phyloP scores from a whole-genome alignment of 2,113 vertebrate species.

The Thalassarche chlororhynchos region DNA sequence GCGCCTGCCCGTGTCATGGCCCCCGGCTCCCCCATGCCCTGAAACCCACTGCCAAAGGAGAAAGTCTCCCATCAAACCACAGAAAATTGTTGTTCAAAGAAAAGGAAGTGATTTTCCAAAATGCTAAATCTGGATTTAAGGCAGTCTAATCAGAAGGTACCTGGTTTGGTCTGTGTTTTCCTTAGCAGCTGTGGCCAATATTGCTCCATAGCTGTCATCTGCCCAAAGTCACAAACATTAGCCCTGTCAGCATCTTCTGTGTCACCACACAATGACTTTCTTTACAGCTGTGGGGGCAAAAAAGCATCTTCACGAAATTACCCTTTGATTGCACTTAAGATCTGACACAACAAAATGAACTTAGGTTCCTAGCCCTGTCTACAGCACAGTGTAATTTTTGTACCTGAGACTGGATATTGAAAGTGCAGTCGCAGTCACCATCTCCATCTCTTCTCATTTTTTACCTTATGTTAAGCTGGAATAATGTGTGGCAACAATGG shows the following conservation, averaged over 20 bases:
- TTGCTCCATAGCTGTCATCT: background rate
- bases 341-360: background rate
- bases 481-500: background rate
- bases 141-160: background rate
- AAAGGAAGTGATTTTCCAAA: background rate
- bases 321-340: background rate
- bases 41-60: background rate
- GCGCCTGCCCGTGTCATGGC: background rate
- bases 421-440: background rate
- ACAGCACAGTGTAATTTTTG: background rate
- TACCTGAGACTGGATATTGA: background rate
- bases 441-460: background rate
- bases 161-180: background rate
- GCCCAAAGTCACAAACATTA: background rate
- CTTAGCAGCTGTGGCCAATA: background rate
- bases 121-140: background rate
- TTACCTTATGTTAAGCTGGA: background rate
- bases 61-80: background rate
- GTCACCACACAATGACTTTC: background rate
- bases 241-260: background rate
- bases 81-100: background rate
- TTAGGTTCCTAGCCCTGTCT: background rate
- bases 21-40: rapidly evolving
- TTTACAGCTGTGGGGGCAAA: background rate
- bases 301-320: background rate